A percentile compares a stretch with the other conserved stretches of the same genome.
phyloP scores from a whole-genome alignment of 2,888 invertebrate genomes.

The Chymomyza caudatula region DNA sequence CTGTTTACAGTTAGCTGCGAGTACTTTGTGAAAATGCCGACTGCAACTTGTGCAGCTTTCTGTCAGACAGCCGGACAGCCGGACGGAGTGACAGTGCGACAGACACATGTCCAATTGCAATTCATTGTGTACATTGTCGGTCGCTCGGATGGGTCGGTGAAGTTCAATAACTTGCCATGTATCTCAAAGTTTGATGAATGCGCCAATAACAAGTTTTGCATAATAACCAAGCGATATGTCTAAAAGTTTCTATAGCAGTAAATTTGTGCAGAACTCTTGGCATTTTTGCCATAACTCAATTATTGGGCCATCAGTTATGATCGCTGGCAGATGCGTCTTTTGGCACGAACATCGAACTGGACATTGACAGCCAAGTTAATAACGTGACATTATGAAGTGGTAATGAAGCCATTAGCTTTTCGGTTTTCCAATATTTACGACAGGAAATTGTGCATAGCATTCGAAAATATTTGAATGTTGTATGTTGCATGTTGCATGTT shows the following conservation, averaged over 20 bases:
- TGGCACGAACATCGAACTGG: not conserved
- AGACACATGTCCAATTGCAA: not conserved
- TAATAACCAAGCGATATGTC: conserved; percentile 58
- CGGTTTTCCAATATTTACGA: conserved; percentile 70
- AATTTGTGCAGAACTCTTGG: conserved; percentile 5
- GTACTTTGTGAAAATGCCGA: not conserved
- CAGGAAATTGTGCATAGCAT: conserved; percentile 73
- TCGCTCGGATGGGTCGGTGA: conserved; percentile 48
- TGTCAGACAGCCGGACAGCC: no score
- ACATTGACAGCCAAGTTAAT: conserved; percentile 33
- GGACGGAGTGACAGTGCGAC: not conserved
- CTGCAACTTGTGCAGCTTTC: not conserved
- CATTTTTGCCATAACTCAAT: conserved; percentile 44
- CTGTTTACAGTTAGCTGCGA: conserved; percentile 1
- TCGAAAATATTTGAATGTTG: conserved; percentile 26
- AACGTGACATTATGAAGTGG: conserved; percentile 76
- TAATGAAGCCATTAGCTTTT: conserved; percentile 72
- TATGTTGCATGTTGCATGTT: not conserved
- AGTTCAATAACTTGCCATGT: conserved; percentile 62
- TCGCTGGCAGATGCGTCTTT: conserved; percentile 50
- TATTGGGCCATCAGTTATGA: conserved; percentile 49
- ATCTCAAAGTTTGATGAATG: conserved; percentile 59
- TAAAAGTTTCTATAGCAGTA: conserved; percentile 39
- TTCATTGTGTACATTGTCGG: no score
- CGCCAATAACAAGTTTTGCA: conserved; percentile 68